A percentile compares a stretch with the other conserved stretches of the same genome.
Evolutionary conservation across 2,888 invertebrate species (phyloP).

Genomic region (Ptilodon capucinus): DNA sequence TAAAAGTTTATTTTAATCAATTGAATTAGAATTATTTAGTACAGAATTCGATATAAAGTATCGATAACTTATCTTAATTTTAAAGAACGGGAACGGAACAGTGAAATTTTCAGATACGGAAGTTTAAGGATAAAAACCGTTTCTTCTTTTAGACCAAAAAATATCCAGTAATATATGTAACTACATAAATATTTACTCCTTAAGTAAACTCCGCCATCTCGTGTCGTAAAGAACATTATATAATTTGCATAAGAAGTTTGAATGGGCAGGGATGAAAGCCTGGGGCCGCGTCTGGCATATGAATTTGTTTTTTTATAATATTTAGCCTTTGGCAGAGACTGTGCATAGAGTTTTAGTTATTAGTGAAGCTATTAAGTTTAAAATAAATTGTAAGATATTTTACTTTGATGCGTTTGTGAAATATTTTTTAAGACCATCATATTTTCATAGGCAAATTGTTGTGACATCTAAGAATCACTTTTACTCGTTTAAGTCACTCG

Average conservation of each 20-base stretch:
- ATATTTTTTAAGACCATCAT: too few relatives aligned
- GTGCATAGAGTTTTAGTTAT: neutral
- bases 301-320: conserved; percentile 72
- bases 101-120: neutral
- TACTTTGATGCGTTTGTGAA: too few relatives aligned
- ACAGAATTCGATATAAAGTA: too few relatives aligned
- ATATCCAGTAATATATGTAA: conserved; percentile 43
- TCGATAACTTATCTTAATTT: too few relatives aligned
- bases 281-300: conserved; percentile 72
- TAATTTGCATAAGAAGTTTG: conserved; percentile 81
- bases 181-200: conserved; percentile 70
- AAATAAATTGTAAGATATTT: too few relatives aligned
- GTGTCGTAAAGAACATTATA: conserved; percentile 77
- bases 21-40: too few relatives aligned
- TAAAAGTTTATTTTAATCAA: too few relatives aligned
- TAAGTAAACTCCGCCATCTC: conserved; percentile 78
- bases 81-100: too few relatives aligned
- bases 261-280: conserved; percentile 77
- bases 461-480: too few relatives aligned
- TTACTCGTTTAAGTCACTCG: too few relatives aligned
- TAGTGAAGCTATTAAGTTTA: too few relatives aligned
- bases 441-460: too few relatives aligned
- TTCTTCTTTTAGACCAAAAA: conserved; percentile 23
- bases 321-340: conserved; percentile 10
- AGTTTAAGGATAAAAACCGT: conserved; percentile 9